phyloP scores from a whole-genome alignment of 1,140 invertebrate genomes.

The Monomorium pharaonis region DNA sequence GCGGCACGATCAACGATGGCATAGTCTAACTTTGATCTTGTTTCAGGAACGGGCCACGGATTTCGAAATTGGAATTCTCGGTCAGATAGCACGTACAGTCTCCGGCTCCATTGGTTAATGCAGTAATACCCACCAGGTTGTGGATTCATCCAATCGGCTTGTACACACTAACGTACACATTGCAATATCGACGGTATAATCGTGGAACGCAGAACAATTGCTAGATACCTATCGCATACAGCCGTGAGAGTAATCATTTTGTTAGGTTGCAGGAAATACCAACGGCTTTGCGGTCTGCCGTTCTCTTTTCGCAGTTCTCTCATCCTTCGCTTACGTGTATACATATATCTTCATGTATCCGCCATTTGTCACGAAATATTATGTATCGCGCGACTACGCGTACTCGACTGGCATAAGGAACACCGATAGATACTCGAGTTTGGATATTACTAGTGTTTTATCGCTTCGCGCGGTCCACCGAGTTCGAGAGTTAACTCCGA shows the following conservation, averaged over 20 bases:
- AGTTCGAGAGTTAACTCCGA: conserved; percentile 61
- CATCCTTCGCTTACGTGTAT: background rate
- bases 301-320: background rate
- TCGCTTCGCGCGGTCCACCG: conserved; percentile 65
- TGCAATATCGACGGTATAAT: background rate
- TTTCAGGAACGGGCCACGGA: conserved; percentile 27
- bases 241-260: conserved; percentile 43
- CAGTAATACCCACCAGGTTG: conserved; percentile 43
- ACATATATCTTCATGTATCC: conserved; percentile 6
- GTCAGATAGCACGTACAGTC: conserved; percentile 47
- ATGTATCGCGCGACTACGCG: conserved; percentile 23
- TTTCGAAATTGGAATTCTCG: conserved; percentile 54
- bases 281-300: background rate
- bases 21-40: conserved; percentile 38
- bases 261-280: conserved; percentile 13
- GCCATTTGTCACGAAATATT: conserved; percentile 54
- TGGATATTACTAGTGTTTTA: conserved; percentile 62
- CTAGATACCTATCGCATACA: background rate
- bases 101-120: conserved; percentile 28
- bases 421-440: conserved; percentile 53
- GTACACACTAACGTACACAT: background rate
- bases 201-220: conserved; percentile 39
- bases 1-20: background rate
- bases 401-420: conserved; percentile 51
- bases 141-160: conserved; percentile 61